phyloP scores from a whole-genome alignment of 2,797 vertebrate genomes.

The Vultur gryphus region DNA sequence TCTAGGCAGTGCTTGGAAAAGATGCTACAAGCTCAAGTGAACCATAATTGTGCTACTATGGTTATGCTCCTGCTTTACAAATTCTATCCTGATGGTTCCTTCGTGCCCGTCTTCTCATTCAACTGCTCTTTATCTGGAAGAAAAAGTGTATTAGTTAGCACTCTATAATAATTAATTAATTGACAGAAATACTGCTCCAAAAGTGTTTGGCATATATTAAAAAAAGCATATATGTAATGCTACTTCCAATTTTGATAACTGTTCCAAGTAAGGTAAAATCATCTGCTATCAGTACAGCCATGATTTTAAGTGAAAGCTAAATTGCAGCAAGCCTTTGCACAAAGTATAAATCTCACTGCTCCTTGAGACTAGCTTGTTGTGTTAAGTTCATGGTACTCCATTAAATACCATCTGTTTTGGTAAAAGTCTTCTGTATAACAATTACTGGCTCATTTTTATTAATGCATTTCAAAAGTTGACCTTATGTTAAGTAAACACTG shows the following conservation, averaged over 20 bases:
- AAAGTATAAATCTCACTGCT: background rate
- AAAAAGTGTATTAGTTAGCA: background rate
- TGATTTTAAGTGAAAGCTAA: background rate
- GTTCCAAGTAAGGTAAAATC: background rate
- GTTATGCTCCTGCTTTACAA: background rate
- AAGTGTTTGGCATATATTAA: background rate
- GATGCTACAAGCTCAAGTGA: background rate
- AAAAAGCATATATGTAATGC: background rate
- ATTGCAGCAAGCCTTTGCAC: background rate
- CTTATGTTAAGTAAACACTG: background rate
- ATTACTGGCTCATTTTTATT: background rate
- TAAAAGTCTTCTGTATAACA: background rate
- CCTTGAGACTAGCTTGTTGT: background rate
- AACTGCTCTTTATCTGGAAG: slow-evolving; percentile 51
- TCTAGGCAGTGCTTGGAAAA: background rate
- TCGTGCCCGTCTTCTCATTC: background rate
- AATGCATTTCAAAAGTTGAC: background rate
- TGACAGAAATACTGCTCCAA: background rate
- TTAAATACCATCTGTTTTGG: background rate
- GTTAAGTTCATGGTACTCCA: background rate
- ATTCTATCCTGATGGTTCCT: background rate
- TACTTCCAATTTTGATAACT: background rate
- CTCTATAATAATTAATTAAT: background rate
- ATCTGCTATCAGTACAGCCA: background rate
- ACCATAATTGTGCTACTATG: background rate